phyloP scores from a whole-genome alignment of 2,888 invertebrate genomes.

The Tenthredo livida region DNA sequence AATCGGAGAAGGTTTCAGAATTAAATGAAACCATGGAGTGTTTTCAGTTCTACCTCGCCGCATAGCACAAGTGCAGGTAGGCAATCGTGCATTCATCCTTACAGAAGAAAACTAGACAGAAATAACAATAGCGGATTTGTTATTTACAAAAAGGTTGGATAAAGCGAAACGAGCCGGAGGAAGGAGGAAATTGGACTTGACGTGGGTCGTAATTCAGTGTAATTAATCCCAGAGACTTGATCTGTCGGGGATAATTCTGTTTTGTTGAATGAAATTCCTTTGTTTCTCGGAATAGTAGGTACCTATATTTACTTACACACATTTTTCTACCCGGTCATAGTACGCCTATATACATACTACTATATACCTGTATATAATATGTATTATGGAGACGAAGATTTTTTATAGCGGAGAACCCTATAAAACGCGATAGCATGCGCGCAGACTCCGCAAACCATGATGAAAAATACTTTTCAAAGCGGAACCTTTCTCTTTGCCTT shows the following conservation, averaged over 20 bases:
- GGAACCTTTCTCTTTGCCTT: neutral
- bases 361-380: neutral
- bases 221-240: constrained; percentile 40
- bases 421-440: neutral
- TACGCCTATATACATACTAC: too few relatives aligned
- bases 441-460: neutral
- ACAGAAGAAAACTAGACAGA: neutral
- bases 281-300: constrained; percentile 5
- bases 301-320: constrained; percentile 7
- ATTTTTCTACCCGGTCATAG: neutral
- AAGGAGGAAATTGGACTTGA: constrained; percentile 38
- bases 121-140: neutral
- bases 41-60: neutral
- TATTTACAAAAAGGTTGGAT: neutral
- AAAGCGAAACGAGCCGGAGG: neutral
- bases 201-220: constrained; percentile 8
- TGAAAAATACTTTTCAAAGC: constrained; percentile 22
- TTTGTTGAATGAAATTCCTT: constrained; percentile 35
- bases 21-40: neutral
- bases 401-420: neutral
- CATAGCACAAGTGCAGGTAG: neutral
- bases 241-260: constrained; percentile 20
- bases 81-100: neutral
- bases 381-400: neutral
- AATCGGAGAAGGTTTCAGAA: neutral